phyloP scores from a whole-genome alignment of 2,797 vertebrate species.

The Uromys caudimaculatus region DNA sequence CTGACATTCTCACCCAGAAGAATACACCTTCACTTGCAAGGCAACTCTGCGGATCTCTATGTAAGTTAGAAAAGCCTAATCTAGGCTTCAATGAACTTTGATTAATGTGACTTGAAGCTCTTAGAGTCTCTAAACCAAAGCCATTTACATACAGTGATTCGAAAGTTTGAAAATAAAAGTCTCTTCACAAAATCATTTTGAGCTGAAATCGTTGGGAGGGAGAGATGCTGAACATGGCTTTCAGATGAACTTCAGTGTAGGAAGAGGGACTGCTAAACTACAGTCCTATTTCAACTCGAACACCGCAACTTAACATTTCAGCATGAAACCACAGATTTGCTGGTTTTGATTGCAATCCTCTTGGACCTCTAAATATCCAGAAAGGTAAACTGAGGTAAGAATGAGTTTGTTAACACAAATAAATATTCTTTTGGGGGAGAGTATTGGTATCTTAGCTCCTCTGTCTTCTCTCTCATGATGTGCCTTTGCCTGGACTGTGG shows the following conservation, averaged over 20 bases:
- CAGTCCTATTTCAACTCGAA: neutral
- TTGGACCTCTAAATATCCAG: neutral
- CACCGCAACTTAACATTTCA: neutral
- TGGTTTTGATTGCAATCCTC: neutral
- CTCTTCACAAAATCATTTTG: slow-evolving; percentile 5
- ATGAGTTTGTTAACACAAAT: neutral
- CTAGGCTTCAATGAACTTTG: neutral
- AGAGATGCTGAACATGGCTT: neutral
- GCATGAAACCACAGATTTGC: neutral
- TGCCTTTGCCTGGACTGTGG: neutral
- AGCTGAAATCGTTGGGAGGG: neutral
- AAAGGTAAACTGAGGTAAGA: neutral
- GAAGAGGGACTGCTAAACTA: neutral
- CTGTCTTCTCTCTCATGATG: neutral
- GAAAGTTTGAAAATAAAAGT: slow-evolving; percentile 38
- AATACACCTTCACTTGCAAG: neutral
- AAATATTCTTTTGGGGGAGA: neutral
- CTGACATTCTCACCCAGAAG: neutral
- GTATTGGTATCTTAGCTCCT: neutral
- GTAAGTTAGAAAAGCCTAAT: neutral
- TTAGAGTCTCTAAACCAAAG: slow-evolving; percentile 16
- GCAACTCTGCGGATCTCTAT: neutral
- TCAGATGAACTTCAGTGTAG: neutral
- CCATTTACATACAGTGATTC: neutral
- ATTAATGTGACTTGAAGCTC: neutral